These are phyloP conservation scores for Actinernus sp. DNA, from an alignment of 92 coral and sea anemone genomes.

Conservation along the genomic window DNA sequence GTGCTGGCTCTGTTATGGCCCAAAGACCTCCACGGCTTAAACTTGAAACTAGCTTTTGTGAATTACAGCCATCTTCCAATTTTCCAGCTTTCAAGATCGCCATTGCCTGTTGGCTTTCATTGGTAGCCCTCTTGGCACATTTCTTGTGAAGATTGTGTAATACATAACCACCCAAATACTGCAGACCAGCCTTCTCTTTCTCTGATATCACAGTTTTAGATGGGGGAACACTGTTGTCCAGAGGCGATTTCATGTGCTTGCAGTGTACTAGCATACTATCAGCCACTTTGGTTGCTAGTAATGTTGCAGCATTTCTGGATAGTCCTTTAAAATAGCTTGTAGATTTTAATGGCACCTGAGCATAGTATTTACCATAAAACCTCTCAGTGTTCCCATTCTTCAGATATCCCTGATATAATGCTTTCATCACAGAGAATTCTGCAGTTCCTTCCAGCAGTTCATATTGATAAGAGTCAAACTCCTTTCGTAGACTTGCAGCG, in stretches of 20 bases:
- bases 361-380: conserved; percentile 58
- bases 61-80: conserved; percentile 9
- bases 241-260: conserved; percentile 24
- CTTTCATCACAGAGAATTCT: conserved; percentile 27
- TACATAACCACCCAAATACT: conserved; percentile 64
- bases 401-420: conserved; percentile 17
- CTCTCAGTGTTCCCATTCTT: conserved; percentile 62
- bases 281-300: conserved; percentile 66
- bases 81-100: conserved; percentile 57
- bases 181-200: conserved; percentile 45
- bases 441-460: conserved; percentile 33
- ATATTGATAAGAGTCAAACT: conserved; percentile 8
- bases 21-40: conserved; percentile 48
- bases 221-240: conserved; percentile 6
- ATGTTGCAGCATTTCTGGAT: conserved; percentile 65
- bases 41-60: conserved; percentile 21
- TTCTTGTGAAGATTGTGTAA: conserved; percentile 58
- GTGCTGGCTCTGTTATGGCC: conserved; percentile 15
- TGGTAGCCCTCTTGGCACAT: conserved; percentile 1
- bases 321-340: conserved; percentile 53
- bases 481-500: conserved; percentile 1
- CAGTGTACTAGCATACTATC: conserved; percentile 49
- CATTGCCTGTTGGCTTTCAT: conserved; percentile 48
- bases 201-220: conserved; percentile 3
- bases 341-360: conserved; percentile 41